These are phyloP conservation scores for Elanoides forficatus DNA, from an alignment of 2,113 vertebrate genomes.

Conservation along the genomic window DNA sequence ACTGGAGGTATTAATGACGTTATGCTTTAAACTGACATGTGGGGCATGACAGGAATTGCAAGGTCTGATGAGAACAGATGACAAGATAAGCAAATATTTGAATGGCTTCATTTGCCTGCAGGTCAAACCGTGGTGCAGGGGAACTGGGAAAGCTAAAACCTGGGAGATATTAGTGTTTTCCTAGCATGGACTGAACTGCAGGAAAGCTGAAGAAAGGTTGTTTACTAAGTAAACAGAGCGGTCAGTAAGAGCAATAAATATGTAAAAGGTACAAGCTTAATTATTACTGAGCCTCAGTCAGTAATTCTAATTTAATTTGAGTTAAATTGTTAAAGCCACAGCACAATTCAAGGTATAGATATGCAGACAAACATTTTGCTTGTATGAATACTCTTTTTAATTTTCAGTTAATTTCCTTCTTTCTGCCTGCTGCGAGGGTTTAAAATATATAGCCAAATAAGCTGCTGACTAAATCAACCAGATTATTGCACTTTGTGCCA, in stretches of 20 bases:
- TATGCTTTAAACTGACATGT: constrained; percentile 82
- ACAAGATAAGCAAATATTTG: constrained; percentile 83
- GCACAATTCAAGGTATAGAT: not conserved
- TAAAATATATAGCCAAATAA: not conserved
- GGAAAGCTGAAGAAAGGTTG: constrained; percentile 9
- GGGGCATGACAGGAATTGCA: constrained; percentile 81
- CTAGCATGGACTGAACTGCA: not conserved
- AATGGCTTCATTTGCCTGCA: constrained; percentile 79
- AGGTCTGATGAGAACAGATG: constrained; percentile 81
- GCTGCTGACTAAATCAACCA: not conserved
- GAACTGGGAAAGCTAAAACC: constrained; percentile 59
- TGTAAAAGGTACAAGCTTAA: not conserved
- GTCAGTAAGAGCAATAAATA: not conserved
- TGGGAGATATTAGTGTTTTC: constrained; percentile 55
- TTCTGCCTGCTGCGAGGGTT: not conserved
- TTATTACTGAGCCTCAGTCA: not conserved
- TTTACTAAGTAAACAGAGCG: not conserved
- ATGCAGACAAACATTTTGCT: not conserved
- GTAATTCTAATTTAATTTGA: not conserved
- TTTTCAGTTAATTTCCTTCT: not conserved
- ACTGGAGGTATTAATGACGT: constrained; percentile 81
- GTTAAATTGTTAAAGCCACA: not conserved
- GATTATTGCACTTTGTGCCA: not conserved
- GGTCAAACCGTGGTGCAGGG: constrained; percentile 64
- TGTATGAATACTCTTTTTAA: not conserved